These are phyloP conservation scores for Falcaria lacertinaria DNA, from an alignment of 2,888 invertebrate genomes.

Conservation along the genomic window DNA sequence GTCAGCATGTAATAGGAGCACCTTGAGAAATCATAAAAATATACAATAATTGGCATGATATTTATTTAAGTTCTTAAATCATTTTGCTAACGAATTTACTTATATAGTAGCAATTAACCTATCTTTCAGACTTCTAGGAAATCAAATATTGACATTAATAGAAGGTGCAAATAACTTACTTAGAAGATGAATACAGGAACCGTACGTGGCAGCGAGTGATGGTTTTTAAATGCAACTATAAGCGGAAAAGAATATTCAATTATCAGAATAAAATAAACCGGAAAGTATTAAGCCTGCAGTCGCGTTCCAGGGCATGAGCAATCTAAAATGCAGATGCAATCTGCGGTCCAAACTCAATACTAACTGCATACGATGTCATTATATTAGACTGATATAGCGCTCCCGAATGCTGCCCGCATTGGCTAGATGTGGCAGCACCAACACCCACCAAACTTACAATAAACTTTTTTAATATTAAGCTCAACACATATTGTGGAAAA, in stretches of 20 bases:
- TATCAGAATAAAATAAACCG: constrained; percentile 22
- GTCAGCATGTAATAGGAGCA: too few species aligned
- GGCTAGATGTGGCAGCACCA: constrained; percentile 3
- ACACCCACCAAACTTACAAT: constrained; percentile 14
- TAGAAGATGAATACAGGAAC: too few species aligned
- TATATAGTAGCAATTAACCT: too few species aligned
- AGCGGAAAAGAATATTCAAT: constrained; percentile 6
- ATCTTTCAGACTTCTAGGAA: too few species aligned
- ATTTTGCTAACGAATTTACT: too few species aligned
- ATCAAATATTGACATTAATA: too few species aligned
- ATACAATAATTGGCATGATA: too few species aligned
- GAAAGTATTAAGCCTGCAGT: constrained; percentile 23
- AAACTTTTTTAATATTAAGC: constrained; percentile 28
- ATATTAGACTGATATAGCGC: constrained; percentile 13
- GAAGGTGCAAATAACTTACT: too few species aligned
- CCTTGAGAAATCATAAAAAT: too few species aligned
- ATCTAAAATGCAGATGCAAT: constrained; percentile 44
- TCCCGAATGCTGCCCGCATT: neutral
- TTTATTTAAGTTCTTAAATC: too few species aligned
- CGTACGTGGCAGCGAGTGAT: neutral
- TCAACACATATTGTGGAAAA: constrained; percentile 7
- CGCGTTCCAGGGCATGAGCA: constrained; percentile 23
- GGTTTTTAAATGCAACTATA: neutral
- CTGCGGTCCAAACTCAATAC: constrained; percentile 17
- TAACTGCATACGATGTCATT: constrained; percentile 16